phyloP scores from a whole-genome alignment of 2,113 vertebrate genomes.

The Chroicocephalus ridibundus region DNA sequence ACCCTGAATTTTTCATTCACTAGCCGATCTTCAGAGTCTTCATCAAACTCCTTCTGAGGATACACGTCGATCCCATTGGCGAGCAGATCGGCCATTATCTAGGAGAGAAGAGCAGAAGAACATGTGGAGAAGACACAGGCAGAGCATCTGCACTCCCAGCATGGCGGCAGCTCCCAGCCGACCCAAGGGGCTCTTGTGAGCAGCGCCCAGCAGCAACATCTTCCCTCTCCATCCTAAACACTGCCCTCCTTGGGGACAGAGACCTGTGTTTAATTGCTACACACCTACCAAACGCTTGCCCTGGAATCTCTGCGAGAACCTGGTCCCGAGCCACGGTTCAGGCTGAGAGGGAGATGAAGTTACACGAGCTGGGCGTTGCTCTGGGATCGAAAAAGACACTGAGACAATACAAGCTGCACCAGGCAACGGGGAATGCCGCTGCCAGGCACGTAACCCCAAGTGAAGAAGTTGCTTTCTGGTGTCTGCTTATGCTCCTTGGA shows the following conservation, averaged over 20 bases:
- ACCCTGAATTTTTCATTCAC: slow-evolving; percentile 97
- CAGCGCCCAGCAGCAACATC: background rate
- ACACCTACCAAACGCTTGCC: background rate
- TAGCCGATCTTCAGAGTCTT: slow-evolving; percentile 90
- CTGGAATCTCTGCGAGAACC: background rate
- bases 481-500: background rate
- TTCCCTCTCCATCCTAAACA: background rate
- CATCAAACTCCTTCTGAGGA: slow-evolving; percentile 96
- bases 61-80: slow-evolving; percentile 94
- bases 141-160: background rate
- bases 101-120: background rate
- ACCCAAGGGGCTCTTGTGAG: background rate
- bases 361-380: background rate
- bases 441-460: background rate
- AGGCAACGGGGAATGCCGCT: background rate
- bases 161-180: rapidly evolving
- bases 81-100: slow-evolving; percentile 92
- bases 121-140: background rate
- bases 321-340: background rate
- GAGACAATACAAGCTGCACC: background rate
- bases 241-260: background rate
- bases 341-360: background rate
- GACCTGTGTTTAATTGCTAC: background rate
- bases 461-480: background rate
- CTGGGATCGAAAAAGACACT: background rate